These are phyloP conservation scores for Drosophila limbata DNA, from an alignment of 2,888 invertebrate species.

Conservation along the genomic window DNA sequence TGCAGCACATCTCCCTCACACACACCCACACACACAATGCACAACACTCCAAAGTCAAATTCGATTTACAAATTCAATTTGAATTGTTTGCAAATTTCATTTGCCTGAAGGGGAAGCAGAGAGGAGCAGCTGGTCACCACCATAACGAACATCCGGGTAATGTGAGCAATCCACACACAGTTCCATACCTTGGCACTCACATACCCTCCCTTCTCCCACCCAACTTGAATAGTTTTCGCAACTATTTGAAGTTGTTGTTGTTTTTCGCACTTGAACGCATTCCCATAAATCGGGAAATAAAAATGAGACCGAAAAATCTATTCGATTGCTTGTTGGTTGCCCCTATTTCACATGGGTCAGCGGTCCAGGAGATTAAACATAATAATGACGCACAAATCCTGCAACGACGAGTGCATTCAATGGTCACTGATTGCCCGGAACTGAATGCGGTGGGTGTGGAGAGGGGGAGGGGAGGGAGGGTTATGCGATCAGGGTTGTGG, in stretches of 20 bases:
- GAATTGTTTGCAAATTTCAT: slow-evolving; percentile 77
- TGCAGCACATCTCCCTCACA: slow-evolving; percentile 13
- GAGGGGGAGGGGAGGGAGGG: not conserved
- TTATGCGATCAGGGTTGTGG: slow-evolving; percentile 17
- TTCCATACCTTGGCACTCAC: slow-evolving; percentile 13
- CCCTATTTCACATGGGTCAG: slow-evolving; percentile 80
- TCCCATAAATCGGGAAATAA: slow-evolving; percentile 15
- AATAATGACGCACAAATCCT: slow-evolving; percentile 78
- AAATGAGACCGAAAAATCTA: slow-evolving; percentile 32
- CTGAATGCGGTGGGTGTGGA: not conserved
- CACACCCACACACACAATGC: slow-evolving; percentile 9
- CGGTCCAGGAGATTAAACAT: slow-evolving; percentile 61
- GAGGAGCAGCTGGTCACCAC: slow-evolving; percentile 54
- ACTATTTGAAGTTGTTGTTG: slow-evolving; percentile 43
- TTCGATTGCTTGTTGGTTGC: slow-evolving; percentile 70
- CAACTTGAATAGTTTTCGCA: slow-evolving; percentile 35
- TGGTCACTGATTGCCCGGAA: slow-evolving; percentile 63
- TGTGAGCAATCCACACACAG: slow-evolving; percentile 51
- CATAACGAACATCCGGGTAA: slow-evolving; percentile 75
- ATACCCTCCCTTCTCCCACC: not conserved
- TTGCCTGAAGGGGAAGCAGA: slow-evolving; percentile 16
- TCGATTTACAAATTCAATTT: slow-evolving; percentile 70
- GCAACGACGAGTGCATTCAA: slow-evolving; percentile 54
- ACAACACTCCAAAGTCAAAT: slow-evolving; percentile 51
- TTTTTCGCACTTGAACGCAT: slow-evolving; percentile 70